Percentiles rank a stretch among this genome's conserved stretches.
phyloP scores from a whole-genome alignment of 2,113 vertebrate genomes.

The Centropus bengalensis region DNA sequence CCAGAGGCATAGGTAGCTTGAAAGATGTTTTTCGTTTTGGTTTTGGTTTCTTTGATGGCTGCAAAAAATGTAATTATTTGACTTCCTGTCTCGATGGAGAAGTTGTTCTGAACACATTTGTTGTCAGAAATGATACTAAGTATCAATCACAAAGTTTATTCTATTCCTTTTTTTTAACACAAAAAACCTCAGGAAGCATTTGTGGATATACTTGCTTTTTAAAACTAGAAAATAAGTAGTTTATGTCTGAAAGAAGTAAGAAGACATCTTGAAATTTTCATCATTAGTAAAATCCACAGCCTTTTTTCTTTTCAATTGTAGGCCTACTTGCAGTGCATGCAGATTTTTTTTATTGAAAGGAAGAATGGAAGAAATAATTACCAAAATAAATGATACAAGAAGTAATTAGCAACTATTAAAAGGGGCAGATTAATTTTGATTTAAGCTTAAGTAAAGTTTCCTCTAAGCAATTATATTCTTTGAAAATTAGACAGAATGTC shows the following conservation, averaged over 20 bases:
- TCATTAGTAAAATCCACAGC: not conserved
- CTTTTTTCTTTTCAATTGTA: not conserved
- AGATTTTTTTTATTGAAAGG: not conserved
- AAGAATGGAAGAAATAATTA: not conserved
- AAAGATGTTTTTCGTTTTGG: not conserved
- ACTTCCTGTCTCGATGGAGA: rapidly evolving
- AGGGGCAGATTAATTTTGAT: no score
- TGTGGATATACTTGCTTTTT: not conserved
- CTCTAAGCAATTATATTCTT: no score
- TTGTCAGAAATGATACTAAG: not conserved
- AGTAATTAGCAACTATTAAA: no score
- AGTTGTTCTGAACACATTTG: not conserved
- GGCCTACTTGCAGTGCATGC: not conserved
- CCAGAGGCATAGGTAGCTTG: rapidly evolving
- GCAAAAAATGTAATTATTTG: not conserved
- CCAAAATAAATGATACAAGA: not conserved
- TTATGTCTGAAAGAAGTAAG: not conserved
- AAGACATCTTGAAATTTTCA: not conserved
- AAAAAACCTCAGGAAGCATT: not conserved
- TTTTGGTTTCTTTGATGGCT: not conserved
- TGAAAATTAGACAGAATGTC: no score
- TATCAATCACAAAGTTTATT: no score
- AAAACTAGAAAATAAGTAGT: not conserved
- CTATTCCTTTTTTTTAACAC: not conserved
- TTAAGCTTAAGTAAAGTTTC: no score